Evolutionary conservation across 2,888 invertebrate species (phyloP).

Genomic region (Parnassius smintheus): DNA sequence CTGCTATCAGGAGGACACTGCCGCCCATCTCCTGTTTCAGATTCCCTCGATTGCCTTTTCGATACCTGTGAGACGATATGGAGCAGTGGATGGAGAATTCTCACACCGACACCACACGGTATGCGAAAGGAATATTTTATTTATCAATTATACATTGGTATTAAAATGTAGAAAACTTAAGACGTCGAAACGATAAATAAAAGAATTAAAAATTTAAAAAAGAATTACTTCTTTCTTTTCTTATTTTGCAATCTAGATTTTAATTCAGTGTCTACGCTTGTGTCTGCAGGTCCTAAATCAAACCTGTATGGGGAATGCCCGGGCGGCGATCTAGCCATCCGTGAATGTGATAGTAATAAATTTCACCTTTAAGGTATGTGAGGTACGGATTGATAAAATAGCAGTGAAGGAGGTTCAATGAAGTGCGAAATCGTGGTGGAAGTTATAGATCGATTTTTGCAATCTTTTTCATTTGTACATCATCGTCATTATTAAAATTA

Average conservation of each 20-base stretch:
- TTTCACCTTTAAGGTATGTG: slow-evolving; percentile 36
- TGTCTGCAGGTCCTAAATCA: slow-evolving; percentile 49
- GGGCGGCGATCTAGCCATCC: slow-evolving; percentile 45
- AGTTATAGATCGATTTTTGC: background rate
- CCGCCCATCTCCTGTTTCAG: too few species aligned
- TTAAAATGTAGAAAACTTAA: too few species aligned
- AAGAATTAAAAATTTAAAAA: background rate
- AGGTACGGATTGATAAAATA: slow-evolving; percentile 17
- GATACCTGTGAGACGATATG: too few species aligned
- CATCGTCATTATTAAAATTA: too few species aligned
- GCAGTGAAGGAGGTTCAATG: slow-evolving; percentile 10
- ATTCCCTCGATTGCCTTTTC: too few species aligned
- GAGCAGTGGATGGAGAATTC: too few species aligned
- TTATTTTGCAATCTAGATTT: background rate
- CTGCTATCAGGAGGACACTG: too few species aligned
- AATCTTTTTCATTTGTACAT: too few species aligned
- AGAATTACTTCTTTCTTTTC: background rate
- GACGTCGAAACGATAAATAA: too few species aligned
- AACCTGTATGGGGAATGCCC: slow-evolving; percentile 55
- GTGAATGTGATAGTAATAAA: slow-evolving; percentile 66
- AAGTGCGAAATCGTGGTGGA: slow-evolving; percentile 4
- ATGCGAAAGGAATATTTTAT: too few species aligned
- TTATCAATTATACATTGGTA: too few species aligned
- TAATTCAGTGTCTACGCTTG: background rate
- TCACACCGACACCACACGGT: too few species aligned